These are phyloP conservation scores for Falco berigora DNA, from an alignment of 2,797 vertebrate species.

Conservation along the genomic window DNA sequence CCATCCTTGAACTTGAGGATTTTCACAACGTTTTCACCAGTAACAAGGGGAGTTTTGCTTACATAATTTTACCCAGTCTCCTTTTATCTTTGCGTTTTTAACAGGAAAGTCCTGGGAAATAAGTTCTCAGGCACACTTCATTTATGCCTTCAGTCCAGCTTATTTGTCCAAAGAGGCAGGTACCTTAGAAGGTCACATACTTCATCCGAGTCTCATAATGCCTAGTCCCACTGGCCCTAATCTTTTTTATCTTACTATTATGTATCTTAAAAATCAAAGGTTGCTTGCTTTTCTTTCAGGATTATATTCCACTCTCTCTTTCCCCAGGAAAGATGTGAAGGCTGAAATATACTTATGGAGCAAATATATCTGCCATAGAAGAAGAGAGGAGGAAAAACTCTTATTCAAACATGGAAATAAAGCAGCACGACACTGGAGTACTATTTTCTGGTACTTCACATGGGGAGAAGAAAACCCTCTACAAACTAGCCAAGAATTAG, in stretches of 20 bases:
- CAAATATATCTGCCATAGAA: background rate
- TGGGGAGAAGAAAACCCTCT: background rate
- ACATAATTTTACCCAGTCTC: background rate
- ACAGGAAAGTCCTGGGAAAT: background rate
- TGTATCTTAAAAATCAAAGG: slow-evolving; percentile 1
- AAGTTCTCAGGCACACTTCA: background rate
- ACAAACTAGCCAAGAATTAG: background rate
- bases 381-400: background rate
- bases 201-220: background rate
- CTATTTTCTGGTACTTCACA: background rate
- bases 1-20: fast-evolving
- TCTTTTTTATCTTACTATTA: background rate
- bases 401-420: background rate
- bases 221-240: background rate
- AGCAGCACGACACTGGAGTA: background rate
- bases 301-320: background rate
- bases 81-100: background rate
- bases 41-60: background rate
- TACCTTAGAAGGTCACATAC: background rate
- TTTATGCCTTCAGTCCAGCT: background rate
- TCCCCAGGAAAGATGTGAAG: background rate
- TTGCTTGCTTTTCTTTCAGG: slow-evolving; percentile 33
- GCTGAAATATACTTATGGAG: background rate
- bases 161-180: background rate
- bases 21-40: background rate